Base-by-base conservation (phyloP, 37 sponge, comb jelly and placozoan genomes). In the Bolinopsis microptera region DNA sequence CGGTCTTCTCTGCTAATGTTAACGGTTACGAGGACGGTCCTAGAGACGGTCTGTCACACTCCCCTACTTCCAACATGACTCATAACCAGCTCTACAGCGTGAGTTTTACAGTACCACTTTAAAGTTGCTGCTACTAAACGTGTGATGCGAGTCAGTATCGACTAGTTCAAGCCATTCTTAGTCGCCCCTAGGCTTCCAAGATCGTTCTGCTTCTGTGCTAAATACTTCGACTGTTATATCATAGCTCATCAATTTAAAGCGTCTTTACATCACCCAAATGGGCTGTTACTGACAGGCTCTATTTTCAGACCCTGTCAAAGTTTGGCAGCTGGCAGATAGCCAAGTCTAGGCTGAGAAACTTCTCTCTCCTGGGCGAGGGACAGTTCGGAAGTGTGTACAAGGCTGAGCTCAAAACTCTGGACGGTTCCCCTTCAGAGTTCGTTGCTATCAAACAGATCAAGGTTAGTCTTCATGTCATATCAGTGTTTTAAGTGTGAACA, bases 81-180 rank as follows among this genome's bases (percentile, higher is more conserved):
- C 90, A 86, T 24, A 86, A 86, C 61, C 90, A 86, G 61, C 90
- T 86, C 1, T 86, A 86, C 61, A 86, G 90, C 30, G 90, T 86
- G 61, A 86, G 90, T 86, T 41, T n/a, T n/a, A n/a, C n/a, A n/a
- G n/a, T n/a, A n/a, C 21, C 68, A n/a, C n/a, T n/a, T n/a, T n/a
- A n/a, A n/a, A n/a, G n/a, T n/a, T n/a, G n/a, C n/a, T n/a, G n/a
- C n/a, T n/a, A n/a, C n/a, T n/a, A n/a, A n/a, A n/a, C n/a, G n/a
- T n/a, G n/a, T n/a, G n/a, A n/a, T n/a, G n/a, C n/a, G n/a, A n/a
- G n/a, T n/a, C n/a, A n/a, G n/a, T n/a, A n/a, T n/a, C n/a, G n/a
- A n/a, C n/a, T n/a, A n/a, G n/a, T n/a, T n/a, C n/a, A n/a, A n/a
- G n/a, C n/a, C n/a, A n/a, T n/a, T n/a, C n/a, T n/a, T n/a, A n/a